phyloP scores from a whole-genome alignment of 2,113 vertebrate species.

The Dasypus novemcinctus region DNA sequence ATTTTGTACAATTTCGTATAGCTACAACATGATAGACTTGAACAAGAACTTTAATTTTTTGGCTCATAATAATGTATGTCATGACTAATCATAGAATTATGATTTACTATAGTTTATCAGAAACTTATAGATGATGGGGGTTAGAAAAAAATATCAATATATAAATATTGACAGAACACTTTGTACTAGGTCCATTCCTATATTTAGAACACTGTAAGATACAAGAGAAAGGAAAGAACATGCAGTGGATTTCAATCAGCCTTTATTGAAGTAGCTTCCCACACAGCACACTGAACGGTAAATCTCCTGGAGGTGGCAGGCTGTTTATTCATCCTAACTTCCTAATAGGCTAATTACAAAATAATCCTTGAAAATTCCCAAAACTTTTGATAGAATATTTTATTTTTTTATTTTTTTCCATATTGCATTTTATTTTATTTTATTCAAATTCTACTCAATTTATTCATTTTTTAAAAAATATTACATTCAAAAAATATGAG shows the following conservation, averaged over 20 bases:
- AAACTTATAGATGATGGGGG: not conserved
- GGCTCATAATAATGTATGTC: not conserved
- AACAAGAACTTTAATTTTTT: not conserved
- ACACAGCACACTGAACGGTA: rapidly evolving
- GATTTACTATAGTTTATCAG: not conserved
- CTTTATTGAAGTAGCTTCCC: not conserved
- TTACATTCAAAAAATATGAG: too few species aligned
- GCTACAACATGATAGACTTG: not conserved
- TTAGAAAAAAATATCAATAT: not conserved
- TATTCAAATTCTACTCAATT: too few species aligned
- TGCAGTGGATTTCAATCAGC: not conserved
- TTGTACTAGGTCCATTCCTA: not conserved
- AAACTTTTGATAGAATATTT: not conserved
- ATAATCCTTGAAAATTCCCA: not conserved
- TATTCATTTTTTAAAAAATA: too few species aligned
- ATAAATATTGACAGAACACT: not conserved
- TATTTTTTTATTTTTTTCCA: too few species aligned
- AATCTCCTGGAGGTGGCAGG: not conserved
- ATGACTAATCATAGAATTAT: not conserved
- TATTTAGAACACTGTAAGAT: not conserved
- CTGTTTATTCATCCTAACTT: not conserved
- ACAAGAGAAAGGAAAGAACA: not conserved
- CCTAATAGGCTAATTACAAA: not conserved
- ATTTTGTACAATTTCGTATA: not conserved
- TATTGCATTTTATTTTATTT: too few species aligned